Evolutionary conservation across 2,797 vertebrate species (phyloP), one percentile per base, ranked within the genome.

Genomic region (Gobionotothen gibberifrons): DNA sequence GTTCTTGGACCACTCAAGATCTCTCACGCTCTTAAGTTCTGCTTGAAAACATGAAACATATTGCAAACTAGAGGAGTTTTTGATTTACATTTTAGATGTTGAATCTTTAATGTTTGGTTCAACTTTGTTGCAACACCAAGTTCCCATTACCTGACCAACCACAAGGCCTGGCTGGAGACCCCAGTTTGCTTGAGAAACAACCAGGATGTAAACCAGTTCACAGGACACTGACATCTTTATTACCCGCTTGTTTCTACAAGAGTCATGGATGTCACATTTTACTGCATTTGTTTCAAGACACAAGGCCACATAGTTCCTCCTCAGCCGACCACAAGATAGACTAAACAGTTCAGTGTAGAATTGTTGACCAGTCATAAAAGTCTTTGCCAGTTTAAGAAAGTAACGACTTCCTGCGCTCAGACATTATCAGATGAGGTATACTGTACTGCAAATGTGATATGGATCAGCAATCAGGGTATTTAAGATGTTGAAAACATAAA

Each of bases 201-300:
- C 43, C 58, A 60, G 65, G 66, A 86, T 72, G 60, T 39, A 69
- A 87, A 74, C 77, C 78, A 85, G 80, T 69, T 78, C 74, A 63
- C 68, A 53, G 13, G 15, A 78, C 62, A 71, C 47, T 74, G 84
- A 82, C 79, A 84, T 61, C 61, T 90, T 92, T 87, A 87, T 79
- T 61, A 74, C 78, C n/a, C 5, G 16, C 78, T 80, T 79, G 67
- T 77, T 85, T 85, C 58, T 67, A 48, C 36, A 62, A 65, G 78
- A 82, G 74, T 86, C 80, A 83, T 74, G 76, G 79, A 78, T 65
- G 76, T 77, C 53, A 39, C 26, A 60, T 87, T 89, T 86, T 76
- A 87, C 59, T 83, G 69, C 63, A 46, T 81, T 84, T 79, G 60
- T 87, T 83, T 72, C 16, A 69, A 62, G 72, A 77, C 72, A 66